Evolutionary conservation across 2,888 invertebrate genomes (phyloP).

Genomic region (Apodemia zela): DNA sequence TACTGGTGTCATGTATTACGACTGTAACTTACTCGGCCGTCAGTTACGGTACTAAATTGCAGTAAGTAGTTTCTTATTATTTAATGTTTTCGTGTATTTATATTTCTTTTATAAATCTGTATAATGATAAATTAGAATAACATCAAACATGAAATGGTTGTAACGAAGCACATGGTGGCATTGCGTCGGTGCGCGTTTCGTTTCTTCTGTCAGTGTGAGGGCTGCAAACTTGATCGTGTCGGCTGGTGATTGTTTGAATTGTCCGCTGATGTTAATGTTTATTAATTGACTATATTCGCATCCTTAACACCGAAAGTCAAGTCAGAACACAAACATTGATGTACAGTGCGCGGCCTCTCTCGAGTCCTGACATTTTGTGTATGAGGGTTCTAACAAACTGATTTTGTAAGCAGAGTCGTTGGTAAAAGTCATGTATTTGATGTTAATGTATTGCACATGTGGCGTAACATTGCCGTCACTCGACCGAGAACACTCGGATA

Average conservation of each 20-base stretch:
- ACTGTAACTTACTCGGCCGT: background rate
- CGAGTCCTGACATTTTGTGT: background rate
- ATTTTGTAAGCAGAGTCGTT: background rate
- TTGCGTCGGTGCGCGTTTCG: background rate
- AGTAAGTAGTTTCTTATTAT: conserved; percentile 39
- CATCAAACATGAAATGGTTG: conserved; percentile 25
- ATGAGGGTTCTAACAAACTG: background rate
- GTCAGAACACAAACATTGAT: background rate
- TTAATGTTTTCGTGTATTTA: conserved; percentile 36
- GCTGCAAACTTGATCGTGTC: background rate
- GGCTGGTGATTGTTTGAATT: background rate
- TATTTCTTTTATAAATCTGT: conserved; percentile 29
- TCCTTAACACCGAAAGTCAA: background rate
- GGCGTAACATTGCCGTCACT: no score
- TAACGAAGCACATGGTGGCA: conserved; percentile 18
- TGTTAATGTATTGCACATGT: no score
- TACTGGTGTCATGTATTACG: background rate
- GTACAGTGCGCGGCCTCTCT: background rate
- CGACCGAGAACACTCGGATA: background rate
- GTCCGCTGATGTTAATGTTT: background rate
- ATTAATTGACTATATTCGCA: no score
- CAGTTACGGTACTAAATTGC: conserved; percentile 34
- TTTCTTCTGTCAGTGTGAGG: background rate
- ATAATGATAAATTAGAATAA: conserved; percentile 24
- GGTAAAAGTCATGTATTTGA: background rate